A percentile compares a stretch with the other conserved stretches of the same genome.
Evolutionary conservation across 1,140 invertebrate species (phyloP).

Genomic region (Eueides isabella): DNA sequence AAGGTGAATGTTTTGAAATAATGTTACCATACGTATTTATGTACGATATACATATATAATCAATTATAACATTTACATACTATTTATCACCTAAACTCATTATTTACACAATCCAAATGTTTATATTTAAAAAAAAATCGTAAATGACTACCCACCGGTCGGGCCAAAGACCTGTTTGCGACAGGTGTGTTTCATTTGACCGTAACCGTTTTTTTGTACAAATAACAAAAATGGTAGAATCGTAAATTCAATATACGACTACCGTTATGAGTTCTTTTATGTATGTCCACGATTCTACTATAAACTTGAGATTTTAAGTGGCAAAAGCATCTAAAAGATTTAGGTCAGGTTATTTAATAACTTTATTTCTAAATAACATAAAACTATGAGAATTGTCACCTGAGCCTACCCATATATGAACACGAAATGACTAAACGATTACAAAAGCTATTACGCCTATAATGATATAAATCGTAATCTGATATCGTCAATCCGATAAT

Average conservation of each 20-base stretch:
- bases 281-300: neutral
- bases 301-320: neutral
- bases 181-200: constrained; percentile 30
- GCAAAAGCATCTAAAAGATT: no score
- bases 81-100: neutral
- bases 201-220: constrained; percentile 21
- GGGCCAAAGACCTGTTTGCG: constrained; percentile 19
- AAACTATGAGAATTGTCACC: neutral
- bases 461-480: neutral
- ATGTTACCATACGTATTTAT: neutral
- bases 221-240: neutral
- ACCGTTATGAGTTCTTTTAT: constrained; percentile 11
- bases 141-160: constrained; percentile 14
- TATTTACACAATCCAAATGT: neutral
- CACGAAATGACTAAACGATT: neutral
- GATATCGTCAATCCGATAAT: neutral
- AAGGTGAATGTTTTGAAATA: no score
- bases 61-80: neutral
- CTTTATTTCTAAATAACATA: neutral
- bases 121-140: constrained; percentile 9
- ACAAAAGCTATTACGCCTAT: neutral
- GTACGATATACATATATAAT: neutral
- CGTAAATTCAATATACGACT: constrained; percentile 4
- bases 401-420: neutral
- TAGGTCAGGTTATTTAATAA: neutral